These are phyloP conservation scores for Amphimedon queenslandica DNA, from an alignment of 37 sponge, comb jelly and placozoan species.

Conservation along the genomic window DNA sequence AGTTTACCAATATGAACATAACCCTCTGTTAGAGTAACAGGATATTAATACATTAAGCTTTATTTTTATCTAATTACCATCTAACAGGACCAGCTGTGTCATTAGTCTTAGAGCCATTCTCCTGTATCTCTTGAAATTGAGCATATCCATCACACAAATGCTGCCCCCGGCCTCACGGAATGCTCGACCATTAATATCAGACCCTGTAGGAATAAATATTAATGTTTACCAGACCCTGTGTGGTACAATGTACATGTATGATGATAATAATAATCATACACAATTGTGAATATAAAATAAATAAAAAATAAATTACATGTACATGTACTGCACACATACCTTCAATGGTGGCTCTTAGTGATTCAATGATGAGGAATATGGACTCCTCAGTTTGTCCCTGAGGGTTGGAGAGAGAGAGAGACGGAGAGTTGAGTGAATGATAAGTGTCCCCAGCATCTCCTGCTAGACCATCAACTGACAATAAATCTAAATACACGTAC, in stretches of 20 bases:
- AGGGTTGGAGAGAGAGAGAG: constrained; percentile 25
- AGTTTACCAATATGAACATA: constrained; percentile 57
- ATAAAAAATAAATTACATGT: background rate
- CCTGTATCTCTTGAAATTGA: constrained; percentile 53
- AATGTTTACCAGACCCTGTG: background rate
- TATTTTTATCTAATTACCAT: constrained; percentile 48
- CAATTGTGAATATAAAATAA: no score
- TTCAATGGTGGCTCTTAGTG: constrained; percentile 58
- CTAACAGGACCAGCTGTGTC: constrained; percentile 61
- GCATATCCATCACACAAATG: constrained; percentile 31
- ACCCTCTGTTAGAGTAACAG: no score
- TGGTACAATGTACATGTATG: background rate
- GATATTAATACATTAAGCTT: background rate
- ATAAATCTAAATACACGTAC: background rate
- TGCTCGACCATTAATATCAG: constrained; percentile 57
- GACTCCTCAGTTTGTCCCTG: constrained; percentile 57
- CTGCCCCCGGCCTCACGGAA: constrained; percentile 66
- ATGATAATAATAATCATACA: background rate
- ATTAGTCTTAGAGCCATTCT: constrained; percentile 74
- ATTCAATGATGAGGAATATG: constrained; percentile 75
- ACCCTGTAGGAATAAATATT: constrained; percentile 20
- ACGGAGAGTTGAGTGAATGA: constrained; percentile 17
- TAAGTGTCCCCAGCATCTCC: background rate
- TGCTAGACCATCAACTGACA: background rate
- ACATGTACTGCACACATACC: constrained; percentile 10